Evolutionary conservation across 2,113 vertebrate species (phyloP).

Genomic region (Lophius piscatorius): DNA sequence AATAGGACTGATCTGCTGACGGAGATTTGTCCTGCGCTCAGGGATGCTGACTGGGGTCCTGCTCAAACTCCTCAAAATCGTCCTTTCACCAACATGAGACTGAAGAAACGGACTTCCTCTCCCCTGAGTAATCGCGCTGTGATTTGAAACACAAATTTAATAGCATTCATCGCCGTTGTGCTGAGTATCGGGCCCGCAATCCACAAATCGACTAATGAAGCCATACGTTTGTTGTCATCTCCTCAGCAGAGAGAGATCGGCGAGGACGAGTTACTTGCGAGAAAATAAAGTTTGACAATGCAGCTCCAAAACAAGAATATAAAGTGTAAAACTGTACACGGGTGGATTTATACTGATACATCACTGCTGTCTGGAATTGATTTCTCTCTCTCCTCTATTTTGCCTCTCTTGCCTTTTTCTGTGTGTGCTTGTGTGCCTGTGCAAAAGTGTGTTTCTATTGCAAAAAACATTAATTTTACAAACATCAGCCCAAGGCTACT

Average conservation of each 20-base stretch:
- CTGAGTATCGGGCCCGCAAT: conserved; percentile 31
- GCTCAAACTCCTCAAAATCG: conserved; percentile 51
- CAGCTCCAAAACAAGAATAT: conserved; percentile 38
- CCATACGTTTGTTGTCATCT: conserved; percentile 50
- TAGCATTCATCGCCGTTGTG: conserved; percentile 38
- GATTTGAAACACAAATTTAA: conserved; percentile 68
- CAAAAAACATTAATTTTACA: conserved; percentile 81
- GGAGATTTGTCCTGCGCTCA: conserved; percentile 36
- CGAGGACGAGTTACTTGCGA: conserved; percentile 27
- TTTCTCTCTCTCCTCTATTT: conserved; percentile 42
- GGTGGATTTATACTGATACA: conserved; percentile 64
- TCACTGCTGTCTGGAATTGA: conserved; percentile 41
- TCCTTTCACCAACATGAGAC: conserved; percentile 36
- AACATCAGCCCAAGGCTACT: conserved; percentile 81
- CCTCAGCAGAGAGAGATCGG: conserved; percentile 34
- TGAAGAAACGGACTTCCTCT: conserved; percentile 42
- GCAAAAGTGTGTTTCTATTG: conserved; percentile 81
- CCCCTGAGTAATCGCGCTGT: conserved; percentile 29
- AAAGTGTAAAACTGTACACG: conserved; percentile 51
- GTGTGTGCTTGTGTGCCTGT: conserved; percentile 71
- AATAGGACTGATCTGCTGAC: conserved; percentile 70
- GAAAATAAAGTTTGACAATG: conserved; percentile 47
- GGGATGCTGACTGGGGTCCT: conserved; percentile 53
- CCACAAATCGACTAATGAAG: conserved; percentile 52
- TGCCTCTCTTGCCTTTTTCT: conserved; percentile 24